A percentile compares a stretch with the other conserved stretches of the same genome.
Conservation (phyloP, 2,113 vertebrate species). For the Sylvilagus bachmani region DNA sequence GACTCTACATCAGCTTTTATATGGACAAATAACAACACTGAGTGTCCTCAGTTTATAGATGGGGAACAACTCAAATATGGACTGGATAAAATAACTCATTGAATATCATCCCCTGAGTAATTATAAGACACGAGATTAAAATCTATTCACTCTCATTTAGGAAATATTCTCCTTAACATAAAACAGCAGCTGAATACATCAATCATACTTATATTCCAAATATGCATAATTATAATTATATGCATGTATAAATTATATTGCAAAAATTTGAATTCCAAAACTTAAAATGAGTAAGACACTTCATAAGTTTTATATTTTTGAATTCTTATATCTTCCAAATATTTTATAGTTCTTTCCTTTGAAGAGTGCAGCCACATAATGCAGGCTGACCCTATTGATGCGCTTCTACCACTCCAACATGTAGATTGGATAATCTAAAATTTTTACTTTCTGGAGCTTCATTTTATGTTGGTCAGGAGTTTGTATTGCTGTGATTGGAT, state of each 20-base stretch:
- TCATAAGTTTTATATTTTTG: background rate
- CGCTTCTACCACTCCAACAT: background rate
- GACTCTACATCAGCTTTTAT: background rate
- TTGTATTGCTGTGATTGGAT: background rate
- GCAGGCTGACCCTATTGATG: background rate
- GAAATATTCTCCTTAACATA: background rate
- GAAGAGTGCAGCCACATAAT: background rate
- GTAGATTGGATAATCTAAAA: background rate
- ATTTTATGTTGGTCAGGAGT: background rate
- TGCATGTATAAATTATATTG: background rate
- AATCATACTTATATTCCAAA: background rate
- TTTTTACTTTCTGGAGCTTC: background rate
- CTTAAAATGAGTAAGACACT: background rate
- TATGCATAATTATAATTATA: background rate
- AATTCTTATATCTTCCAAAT: background rate
- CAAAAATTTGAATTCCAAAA: background rate
- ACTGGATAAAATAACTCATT: background rate
- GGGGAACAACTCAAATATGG: background rate
- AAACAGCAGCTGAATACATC: background rate
- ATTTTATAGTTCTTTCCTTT: background rate
- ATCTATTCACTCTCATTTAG: background rate
- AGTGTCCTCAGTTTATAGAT: background rate
- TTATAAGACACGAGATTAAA: background rate
- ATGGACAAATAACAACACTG: background rate
- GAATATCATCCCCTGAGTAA: background rate